Evolutionary conservation across 2,113 vertebrate species (phyloP), one percentile per base, ranked within the genome.

Genomic region (Falco punctatus): DNA sequence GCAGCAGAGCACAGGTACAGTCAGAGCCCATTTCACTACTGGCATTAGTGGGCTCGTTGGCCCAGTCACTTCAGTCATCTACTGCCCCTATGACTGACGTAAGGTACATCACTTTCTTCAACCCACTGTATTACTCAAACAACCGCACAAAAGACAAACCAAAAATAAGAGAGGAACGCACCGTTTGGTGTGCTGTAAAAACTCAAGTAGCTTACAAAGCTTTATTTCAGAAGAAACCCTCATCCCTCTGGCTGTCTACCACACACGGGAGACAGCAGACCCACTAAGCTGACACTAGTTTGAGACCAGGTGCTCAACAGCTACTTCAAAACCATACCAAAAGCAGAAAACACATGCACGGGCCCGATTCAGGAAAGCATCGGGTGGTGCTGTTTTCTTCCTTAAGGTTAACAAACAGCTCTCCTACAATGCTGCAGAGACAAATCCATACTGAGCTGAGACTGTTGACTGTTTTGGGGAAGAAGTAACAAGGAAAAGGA

Each of bases 241-340:
- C 55, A 38, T 26, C 35, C 26, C 42, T 81, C 65, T 3, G 11
- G 44, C 49, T 80, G 24, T 12, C 58, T 74, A 4, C 20, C 1
- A 1, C 2, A 28, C 17, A 33, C 0, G 0, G 27, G 51, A 83
- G 13, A 71, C 3, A 24, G 52, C 1, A 88, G 26, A 44, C 27
- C 44, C 35, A 62, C 33, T n/a, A 54, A 13, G 62, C 4, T 23
- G 38, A n/a, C 26, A 62, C 5, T 15, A 13, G 32, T 38, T 48
- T 84, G 65, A 51, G 42, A 86, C 55, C 59, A 24, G 15, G 21
- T n/a, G 21, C 35, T 59, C 32, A 61, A n/a, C 0, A 86, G 26
- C 32, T 64, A 33, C 52, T 70, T 70, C 35, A 46, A 44, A 81
- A 77, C 44, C 9, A 55, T 8, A 14, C n/a, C 38, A 62, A 69